These are phyloP conservation scores for Formica aserva DNA, from an alignment of 2,888 invertebrate species.

Conservation along the genomic window DNA sequence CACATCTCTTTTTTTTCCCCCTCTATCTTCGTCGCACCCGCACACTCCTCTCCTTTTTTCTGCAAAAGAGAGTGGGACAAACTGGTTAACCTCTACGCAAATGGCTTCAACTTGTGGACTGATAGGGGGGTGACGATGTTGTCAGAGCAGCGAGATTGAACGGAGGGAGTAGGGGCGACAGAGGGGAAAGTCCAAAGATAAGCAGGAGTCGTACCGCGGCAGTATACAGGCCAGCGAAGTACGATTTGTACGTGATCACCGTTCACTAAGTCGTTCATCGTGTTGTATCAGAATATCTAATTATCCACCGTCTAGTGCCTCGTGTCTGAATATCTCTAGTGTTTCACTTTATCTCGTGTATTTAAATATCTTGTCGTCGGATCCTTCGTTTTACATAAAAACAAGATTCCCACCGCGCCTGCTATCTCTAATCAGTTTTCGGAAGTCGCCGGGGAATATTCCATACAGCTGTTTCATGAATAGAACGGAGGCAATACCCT, in stretches of 20 bases:
- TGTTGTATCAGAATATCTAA: slow-evolving; percentile 46
- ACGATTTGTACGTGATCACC: slow-evolving; percentile 74
- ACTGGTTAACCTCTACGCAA: slow-evolving; percentile 84
- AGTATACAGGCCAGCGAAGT: slow-evolving; percentile 75
- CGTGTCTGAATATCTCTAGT: not conserved
- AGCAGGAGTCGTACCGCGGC: slow-evolving; percentile 80
- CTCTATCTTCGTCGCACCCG: slow-evolving; percentile 48
- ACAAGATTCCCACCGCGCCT: not conserved
- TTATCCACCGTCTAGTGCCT: slow-evolving; percentile 36
- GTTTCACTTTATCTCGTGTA: not conserved
- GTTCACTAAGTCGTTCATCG: slow-evolving; percentile 48
- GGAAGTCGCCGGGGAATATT: not conserved
- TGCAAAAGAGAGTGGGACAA: slow-evolving; percentile 84
- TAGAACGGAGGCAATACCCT: too few species aligned
- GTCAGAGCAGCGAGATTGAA: slow-evolving; percentile 57
- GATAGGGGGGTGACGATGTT: slow-evolving; percentile 72
- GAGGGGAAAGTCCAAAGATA: slow-evolving; percentile 85
- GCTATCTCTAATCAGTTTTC: not conserved
- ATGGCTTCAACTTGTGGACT: slow-evolving; percentile 66
- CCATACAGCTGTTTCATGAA: not conserved
- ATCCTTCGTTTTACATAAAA: not conserved
- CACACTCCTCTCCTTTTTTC: slow-evolving; percentile 70
- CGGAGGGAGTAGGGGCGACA: slow-evolving; percentile 63
- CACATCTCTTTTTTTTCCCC: not conserved
- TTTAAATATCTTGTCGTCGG: not conserved